A percentile compares a stretch with the other conserved stretches of the same genome.
phyloP scores from a whole-genome alignment of 2,888 invertebrate species.

The Mythimna loreyi region DNA sequence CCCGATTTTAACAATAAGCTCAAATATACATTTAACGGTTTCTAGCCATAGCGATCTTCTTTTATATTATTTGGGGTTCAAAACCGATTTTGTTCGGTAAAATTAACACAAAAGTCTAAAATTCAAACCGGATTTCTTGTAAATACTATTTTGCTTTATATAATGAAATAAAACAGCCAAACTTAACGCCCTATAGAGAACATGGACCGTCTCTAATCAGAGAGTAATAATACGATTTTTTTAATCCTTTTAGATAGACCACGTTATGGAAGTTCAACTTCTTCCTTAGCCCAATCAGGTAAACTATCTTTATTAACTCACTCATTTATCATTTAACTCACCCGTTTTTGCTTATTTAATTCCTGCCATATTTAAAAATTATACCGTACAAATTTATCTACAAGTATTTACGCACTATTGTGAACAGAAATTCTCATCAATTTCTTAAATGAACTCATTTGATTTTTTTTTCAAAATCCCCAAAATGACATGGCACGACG shows the following conservation, averaged over 20 bases:
- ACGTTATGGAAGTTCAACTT: neutral
- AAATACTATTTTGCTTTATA: neutral
- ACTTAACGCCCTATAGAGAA: neutral
- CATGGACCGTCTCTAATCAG: neutral
- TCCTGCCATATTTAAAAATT: neutral
- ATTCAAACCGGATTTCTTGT: neutral
- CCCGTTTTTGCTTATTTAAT: neutral
- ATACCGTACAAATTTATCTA: neutral
- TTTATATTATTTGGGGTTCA: too few species aligned
- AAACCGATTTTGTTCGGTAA: too few species aligned
- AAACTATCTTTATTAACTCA: neutral
- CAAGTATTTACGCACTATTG: too few species aligned
- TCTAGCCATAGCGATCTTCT: too few species aligned
- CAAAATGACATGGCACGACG: too few species aligned
- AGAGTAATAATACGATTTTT: neutral
- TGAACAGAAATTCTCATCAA: too few species aligned
- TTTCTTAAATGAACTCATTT: too few species aligned
- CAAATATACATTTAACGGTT: too few species aligned
- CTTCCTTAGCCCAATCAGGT: neutral
- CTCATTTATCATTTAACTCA: neutral
- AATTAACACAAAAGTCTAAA: too few species aligned
- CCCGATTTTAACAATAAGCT: too few species aligned
- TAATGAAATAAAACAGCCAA: neutral
- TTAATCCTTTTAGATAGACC: neutral
- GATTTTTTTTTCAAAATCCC: too few species aligned